phyloP scores from a whole-genome alignment of 2,888 invertebrate genomes.

The Hedya salicella region DNA sequence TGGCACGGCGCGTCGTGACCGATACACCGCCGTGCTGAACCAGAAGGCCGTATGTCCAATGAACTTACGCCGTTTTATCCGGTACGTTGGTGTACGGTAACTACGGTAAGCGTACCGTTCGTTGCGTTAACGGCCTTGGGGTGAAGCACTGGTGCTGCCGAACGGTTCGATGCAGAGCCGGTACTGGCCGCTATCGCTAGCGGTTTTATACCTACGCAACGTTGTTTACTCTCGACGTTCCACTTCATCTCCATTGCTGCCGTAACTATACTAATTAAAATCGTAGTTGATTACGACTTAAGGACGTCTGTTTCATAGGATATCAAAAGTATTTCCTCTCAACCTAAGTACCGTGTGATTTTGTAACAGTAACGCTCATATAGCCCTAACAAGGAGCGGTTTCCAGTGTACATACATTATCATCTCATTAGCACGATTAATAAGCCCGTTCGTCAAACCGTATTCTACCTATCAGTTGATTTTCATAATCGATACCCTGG shows the following conservation, averaged over 20 bases:
- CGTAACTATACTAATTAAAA: slow-evolving; percentile 20
- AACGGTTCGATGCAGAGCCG: slow-evolving; percentile 58
- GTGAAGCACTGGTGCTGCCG: slow-evolving; percentile 63
- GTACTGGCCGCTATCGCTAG: slow-evolving; percentile 35
- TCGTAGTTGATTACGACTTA: background rate
- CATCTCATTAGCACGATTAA: slow-evolving; percentile 33
- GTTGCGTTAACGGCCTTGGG: slow-evolving; percentile 74
- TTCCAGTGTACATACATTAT: slow-evolving; percentile 29
- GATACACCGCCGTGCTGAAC: background rate
- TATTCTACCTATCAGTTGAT: slow-evolving; percentile 34
- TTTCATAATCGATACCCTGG: slow-evolving; percentile 43
- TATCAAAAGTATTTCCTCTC: background rate
- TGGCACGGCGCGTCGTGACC: slow-evolving; percentile 71
- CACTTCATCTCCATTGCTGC: slow-evolving; percentile 23
- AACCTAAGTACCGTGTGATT: background rate
- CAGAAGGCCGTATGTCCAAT: background rate
- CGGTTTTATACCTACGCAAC: slow-evolving; percentile 43
- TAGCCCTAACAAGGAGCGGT: slow-evolving; percentile 7
- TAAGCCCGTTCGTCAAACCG: slow-evolving; percentile 33
- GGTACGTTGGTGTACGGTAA: slow-evolving; percentile 41
- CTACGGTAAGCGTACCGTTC: slow-evolving; percentile 74
- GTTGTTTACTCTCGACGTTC: slow-evolving; percentile 20
- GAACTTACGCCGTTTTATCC: background rate
- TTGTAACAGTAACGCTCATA: background rate
- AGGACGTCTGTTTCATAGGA: background rate